A percentile compares a stretch with the other conserved stretches of the same genome.
Evolutionary conservation across 2,888 invertebrate genomes (phyloP).

Genomic region (Drosophila subquinaria): DNA sequence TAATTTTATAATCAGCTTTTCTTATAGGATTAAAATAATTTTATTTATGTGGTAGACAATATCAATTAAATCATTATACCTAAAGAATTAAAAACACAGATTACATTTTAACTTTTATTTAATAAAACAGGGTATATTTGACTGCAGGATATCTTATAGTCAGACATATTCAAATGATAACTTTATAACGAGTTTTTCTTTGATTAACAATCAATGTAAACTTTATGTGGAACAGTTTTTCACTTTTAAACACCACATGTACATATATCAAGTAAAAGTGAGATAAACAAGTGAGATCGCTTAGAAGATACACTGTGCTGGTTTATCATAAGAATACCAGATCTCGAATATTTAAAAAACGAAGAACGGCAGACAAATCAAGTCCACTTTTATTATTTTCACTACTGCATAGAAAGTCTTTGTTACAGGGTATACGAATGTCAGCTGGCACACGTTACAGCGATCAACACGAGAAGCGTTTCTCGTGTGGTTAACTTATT

Average conservation of each 20-base stretch:
- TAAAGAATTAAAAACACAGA: not conserved
- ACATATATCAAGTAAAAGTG: not conserved
- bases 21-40: too few species aligned
- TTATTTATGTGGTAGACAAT: too few species aligned
- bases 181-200: not conserved
- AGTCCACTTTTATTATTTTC: not conserved
- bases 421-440: not conserved
- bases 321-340: not conserved
- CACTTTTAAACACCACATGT: constrained; percentile 8
- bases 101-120: not conserved
- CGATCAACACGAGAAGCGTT: constrained; percentile 35
- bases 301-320: not conserved
- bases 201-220: constrained; percentile 4
- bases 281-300: not conserved
- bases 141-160: not conserved
- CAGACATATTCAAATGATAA: not conserved
- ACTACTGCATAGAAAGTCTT: not conserved
- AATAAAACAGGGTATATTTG: not conserved
- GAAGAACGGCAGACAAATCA: not conserved
- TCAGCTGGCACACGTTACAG: constrained; percentile 9
- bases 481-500: constrained; percentile 43
- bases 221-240: constrained; percentile 28
- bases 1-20: too few species aligned
- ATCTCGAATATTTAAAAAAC: not conserved
- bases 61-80: too few species aligned